Evolutionary conservation across 2,888 invertebrate species (phyloP), one percentile per base, ranked within the genome.

Genomic region (Aromia moschata): DNA sequence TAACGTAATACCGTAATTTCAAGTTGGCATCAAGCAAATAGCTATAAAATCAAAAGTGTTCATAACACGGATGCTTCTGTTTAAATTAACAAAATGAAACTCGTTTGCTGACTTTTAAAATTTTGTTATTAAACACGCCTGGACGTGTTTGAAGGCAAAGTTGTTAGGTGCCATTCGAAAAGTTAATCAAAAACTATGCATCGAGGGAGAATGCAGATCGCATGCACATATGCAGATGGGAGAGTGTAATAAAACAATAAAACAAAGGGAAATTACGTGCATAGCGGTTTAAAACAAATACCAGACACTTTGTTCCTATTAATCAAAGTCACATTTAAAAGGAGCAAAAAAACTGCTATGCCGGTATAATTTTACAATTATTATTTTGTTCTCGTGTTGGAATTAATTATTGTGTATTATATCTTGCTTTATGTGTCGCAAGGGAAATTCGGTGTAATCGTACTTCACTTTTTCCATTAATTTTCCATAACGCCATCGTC

Each of bases 291-390:
- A 40, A 47, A 60, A 60, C 58, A 65, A 67, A 65, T 65, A 60
- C 54, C 65, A 46, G 57, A 60, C 65, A 60, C 61, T 66, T 62
- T 52, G 60, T 60, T 54, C 51, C 54, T 59, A 67, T 68, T 63
- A 57, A 67, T 68, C 68, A 67, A 62, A 47, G 68, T 68, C 66
- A 47, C 44, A 40, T 59, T 60, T 52, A 45, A 30, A 38, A 38
- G 30, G 41, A 52, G 33, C 47, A 61, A 57, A 60, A 56, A 52
- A 41, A 40, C 15, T 17, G 14, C 11, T 18, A 25, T 10, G 20
- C 12, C 44, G 37, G 55, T 16, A 57, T 58, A 64, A 58, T 60
- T 60, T 31, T 45, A 40, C 45, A 14, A 58, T 58, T 64, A 64
- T 58, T 64, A 64, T 58, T 64, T 58, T 47, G 15, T 51, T 45